A percentile compares a stretch with the other conserved stretches of the same genome.
Evolutionary conservation across 2,888 invertebrate species (phyloP).

Genomic region (Chorisops tibialis): DNA sequence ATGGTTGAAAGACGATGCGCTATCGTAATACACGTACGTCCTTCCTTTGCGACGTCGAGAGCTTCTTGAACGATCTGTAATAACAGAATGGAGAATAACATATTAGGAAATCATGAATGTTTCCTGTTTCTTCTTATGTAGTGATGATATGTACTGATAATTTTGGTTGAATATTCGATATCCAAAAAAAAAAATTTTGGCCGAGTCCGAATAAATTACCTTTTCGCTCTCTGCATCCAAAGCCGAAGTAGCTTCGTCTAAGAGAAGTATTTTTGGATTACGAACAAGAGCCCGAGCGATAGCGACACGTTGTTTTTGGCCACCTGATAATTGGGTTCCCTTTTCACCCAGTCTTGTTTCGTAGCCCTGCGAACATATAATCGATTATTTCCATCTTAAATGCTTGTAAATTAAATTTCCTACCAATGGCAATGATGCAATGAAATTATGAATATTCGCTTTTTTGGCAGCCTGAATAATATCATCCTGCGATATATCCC

Average conservation of each 20-base stretch:
- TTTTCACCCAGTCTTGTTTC: conserved; percentile 75
- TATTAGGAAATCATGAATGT: background rate
- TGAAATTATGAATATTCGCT: conserved; percentile 85
- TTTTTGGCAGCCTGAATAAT: conserved; percentile 74
- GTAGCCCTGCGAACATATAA: conserved; percentile 60
- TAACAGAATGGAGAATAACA: too few relatives aligned
- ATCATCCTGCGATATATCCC: conserved; percentile 65
- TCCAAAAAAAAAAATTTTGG: too few relatives aligned
- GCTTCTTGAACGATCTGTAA: conserved; percentile 77
- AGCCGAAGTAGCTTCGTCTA: conserved; percentile 86
- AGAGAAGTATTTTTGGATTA: conserved; percentile 70
- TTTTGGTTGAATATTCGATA: too few relatives aligned
- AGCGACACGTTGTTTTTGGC: conserved; percentile 82
- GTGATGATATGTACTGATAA: too few relatives aligned
- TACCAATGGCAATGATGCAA: conserved; percentile 71
- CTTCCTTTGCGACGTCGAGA: conserved; percentile 73
- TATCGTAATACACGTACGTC: conserved; percentile 80
- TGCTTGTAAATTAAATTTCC: background rate
- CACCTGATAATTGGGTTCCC: conserved; percentile 75
- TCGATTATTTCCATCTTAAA: conserved; percentile 20
- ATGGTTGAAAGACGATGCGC: conserved; percentile 84
- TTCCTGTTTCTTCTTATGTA: conserved; percentile 41
- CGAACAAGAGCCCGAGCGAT: conserved; percentile 80
- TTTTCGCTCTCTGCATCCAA: conserved; percentile 82
- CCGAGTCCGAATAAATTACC: too few relatives aligned